Conservation (phyloP, 2,888 invertebrate genomes). For the Lochmaea crataegi region DNA sequence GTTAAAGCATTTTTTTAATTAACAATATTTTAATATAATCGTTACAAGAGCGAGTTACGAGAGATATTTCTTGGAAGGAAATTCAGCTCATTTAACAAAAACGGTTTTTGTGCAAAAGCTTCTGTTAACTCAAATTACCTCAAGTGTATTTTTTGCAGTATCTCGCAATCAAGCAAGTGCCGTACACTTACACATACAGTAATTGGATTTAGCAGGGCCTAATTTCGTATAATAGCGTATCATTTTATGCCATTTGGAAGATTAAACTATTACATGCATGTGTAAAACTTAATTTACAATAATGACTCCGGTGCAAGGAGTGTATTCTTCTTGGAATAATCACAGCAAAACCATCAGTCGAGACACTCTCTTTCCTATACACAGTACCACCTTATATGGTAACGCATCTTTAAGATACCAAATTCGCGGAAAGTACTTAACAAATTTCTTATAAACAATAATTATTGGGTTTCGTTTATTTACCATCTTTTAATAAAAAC, state of each 20-base stretch:
- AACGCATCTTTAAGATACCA: conserved; percentile 21
- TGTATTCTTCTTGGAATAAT: conserved; percentile 40
- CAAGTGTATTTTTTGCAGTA: neutral
- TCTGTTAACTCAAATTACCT: conserved; percentile 14
- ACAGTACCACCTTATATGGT: conserved; percentile 15
- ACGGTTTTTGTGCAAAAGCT: conserved; percentile 14
- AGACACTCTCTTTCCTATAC: conserved; percentile 31
- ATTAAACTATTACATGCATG: conserved; percentile 41
- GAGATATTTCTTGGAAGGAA: neutral
- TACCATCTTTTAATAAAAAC: no score
- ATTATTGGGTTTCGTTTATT: no score
- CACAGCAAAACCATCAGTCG: conserved; percentile 20
- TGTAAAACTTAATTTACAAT: conserved; percentile 39
- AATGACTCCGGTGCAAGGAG: conserved; percentile 29
- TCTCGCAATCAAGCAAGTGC: conserved; percentile 12
- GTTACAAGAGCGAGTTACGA: neutral
- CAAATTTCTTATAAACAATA: neutral
- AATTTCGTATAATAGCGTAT: conserved; percentile 42
- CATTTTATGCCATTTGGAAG: conserved; percentile 40
- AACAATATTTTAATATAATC: conserved; percentile 1
- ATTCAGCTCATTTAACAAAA: neutral
- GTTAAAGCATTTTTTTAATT: neutral
- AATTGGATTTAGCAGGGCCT: conserved; percentile 40
- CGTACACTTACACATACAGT: conserved; percentile 21
- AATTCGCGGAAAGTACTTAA: conserved; percentile 22